Base-by-base conservation (phyloP, 2,797 vertebrate species). In the Semaprochilodus insignis region DNA sequence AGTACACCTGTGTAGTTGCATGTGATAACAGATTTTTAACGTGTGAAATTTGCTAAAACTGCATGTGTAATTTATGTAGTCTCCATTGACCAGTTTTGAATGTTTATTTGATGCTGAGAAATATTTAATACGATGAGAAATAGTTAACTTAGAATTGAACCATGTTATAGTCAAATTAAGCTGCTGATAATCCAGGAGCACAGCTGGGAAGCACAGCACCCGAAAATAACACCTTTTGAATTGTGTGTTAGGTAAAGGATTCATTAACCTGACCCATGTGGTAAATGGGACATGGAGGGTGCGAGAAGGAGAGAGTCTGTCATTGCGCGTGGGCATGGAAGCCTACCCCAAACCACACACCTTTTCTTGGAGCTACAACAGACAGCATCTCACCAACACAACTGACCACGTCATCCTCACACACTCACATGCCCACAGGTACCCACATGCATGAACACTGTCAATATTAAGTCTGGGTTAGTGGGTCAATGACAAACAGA, bases 331-430 rank as follows among this genome's bases (percentile, higher is more conserved):
- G 15, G 92, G 94, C 17, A 96, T 99, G 65, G 95, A 97, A 69
- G 96, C 97, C 0, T 97, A 98, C 85, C 98, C 98, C 0, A 95
- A 90, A 83, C 97, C 96, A 0, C 91, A 92, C 73, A 88, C 86
- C 6, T 91, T 94, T 77, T 90, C 94, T 84, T 99, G 98, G 98
- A 94, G 94, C 80, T 98, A 97, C 84, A 96, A 96, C 94, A 96
- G 94, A 0, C 90, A 90, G 25, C 93, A 94, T 19, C 90, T 97
- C 48, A 92, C 91, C 55, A 99, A 97, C 90, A 97, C 96, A 1
- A 96, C 95, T 0, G 97, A 98, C 67, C 96, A 97, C 59, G 94
- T 96, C 74, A 96, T 97, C 90, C 96, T 93, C 89, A 94, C 94
- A 17, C 94, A 94, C 85, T 93, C 91, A 14, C 86, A 93, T 7